These are phyloP conservation scores for Chaetoderma sp. DNA, from an alignment of 2,888 invertebrate species.

Conservation along the genomic window DNA sequence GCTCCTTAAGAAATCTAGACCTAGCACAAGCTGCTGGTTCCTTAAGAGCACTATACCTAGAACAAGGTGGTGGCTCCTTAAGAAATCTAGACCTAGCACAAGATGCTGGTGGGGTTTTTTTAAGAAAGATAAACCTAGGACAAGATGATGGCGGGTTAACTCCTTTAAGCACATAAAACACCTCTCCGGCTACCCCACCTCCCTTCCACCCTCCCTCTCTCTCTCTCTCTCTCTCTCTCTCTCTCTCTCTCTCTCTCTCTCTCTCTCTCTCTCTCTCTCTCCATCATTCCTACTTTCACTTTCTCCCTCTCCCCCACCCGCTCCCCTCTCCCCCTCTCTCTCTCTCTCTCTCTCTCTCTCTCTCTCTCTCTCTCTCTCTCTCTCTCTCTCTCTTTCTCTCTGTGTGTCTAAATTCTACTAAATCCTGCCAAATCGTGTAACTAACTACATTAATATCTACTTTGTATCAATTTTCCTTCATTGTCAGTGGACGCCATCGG, in stretches of 20 bases:
- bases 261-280: slow-evolving; percentile 9
- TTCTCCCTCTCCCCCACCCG: too few species aligned
- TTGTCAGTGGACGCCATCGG: slow-evolving; percentile 74
- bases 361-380: slow-evolving; percentile 26
- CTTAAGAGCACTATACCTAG: too few species aligned
- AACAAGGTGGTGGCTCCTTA: too few species aligned
- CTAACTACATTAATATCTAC: background rate
- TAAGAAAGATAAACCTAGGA: too few species aligned
- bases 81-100: too few species aligned
- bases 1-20: too few species aligned
- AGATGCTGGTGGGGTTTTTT: too few species aligned
- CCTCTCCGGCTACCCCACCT: background rate
- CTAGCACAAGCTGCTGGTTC: too few species aligned
- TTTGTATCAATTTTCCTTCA: background rate
- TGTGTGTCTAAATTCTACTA: too few species aligned
- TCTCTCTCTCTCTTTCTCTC: slow-evolving; percentile 25
- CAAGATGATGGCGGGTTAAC: too few species aligned
- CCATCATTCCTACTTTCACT: too few species aligned
- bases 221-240: slow-evolving; percentile 1
- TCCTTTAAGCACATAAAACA: background rate
- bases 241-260: slow-evolving; percentile 8
- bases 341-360: slow-evolving; percentile 26
- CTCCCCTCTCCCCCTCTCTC: too few species aligned
- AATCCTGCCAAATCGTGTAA: background rate
- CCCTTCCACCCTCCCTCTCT: background rate